Percentiles rank a stretch among this genome's conserved stretches.
These are phyloP conservation scores for Gracilinanus agilis DNA, from an alignment of 2,113 vertebrate genomes.

Conservation along the genomic window DNA sequence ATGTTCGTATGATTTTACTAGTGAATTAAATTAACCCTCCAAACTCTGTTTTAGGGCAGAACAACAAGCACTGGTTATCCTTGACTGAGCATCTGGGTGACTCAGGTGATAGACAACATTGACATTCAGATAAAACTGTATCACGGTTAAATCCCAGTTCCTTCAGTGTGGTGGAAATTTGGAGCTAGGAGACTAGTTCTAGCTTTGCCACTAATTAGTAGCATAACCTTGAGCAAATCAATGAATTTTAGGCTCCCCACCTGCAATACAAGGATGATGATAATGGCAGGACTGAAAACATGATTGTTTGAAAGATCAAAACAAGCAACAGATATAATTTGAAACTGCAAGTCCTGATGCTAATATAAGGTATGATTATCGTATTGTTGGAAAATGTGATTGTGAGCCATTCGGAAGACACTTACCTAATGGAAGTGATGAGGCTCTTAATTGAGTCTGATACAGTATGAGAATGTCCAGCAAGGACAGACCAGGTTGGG, in stretches of 20 bases:
- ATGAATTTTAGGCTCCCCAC: conserved; percentile 20
- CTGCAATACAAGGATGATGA: background rate
- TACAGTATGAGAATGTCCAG: conserved; percentile 96
- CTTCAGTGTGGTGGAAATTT: background rate
- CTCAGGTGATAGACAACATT: background rate
- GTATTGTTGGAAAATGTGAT: background rate
- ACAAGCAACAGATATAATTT: background rate
- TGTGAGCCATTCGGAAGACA: background rate
- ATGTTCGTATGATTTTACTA: conserved; percentile 22
- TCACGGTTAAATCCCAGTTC: background rate
- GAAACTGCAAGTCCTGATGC: background rate
- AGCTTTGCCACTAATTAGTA: background rate
- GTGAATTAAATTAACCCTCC: background rate
- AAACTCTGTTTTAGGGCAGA: conserved; percentile 24
- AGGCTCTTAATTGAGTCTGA: conserved; percentile 99
- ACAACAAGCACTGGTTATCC: background rate
- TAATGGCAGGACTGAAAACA: background rate
- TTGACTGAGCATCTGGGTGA: background rate
- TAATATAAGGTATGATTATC: background rate
- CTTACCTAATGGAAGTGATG: conserved; percentile 98
- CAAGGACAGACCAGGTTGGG: conserved; percentile 97
- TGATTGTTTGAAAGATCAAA: conserved; percentile 8
- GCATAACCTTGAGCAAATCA: background rate
- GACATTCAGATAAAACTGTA: background rate
- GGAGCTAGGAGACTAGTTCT: background rate